Evolutionary conservation across 2,113 vertebrate genomes (phyloP).

Genomic region (Oreochromis tanganicae): DNA sequence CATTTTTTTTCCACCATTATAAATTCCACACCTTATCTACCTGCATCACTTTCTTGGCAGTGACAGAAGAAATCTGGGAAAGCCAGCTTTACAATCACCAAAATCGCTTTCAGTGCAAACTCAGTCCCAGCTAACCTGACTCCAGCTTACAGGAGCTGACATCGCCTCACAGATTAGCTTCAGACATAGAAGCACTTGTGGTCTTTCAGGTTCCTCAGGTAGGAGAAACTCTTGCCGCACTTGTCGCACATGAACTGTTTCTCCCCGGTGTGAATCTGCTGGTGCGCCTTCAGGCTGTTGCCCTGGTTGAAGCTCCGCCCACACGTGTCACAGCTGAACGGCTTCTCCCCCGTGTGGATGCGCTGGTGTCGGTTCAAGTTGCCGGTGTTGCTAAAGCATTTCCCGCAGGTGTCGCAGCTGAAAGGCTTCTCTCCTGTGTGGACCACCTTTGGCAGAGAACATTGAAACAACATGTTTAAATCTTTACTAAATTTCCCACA

Average conservation of each 20-base stretch:
- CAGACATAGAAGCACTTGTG: constrained; percentile 65
- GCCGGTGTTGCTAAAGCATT: constrained; percentile 75
- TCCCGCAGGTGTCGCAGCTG: constrained; percentile 72
- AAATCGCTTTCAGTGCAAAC: background rate
- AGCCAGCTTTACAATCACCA: background rate
- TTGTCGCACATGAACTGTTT: constrained; percentile 76
- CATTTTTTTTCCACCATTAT: background rate
- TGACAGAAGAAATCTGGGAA: background rate
- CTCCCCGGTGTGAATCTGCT: constrained; percentile 70
- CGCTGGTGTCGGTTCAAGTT: constrained; percentile 79
- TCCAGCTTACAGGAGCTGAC: background rate
- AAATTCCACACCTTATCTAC: background rate
- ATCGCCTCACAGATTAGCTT: background rate
- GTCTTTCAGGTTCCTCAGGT: constrained; percentile 70
- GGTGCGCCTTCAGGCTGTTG: constrained; percentile 73
- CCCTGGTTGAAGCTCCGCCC: constrained; percentile 73
- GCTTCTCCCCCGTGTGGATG: constrained; percentile 73
- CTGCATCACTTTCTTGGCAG: background rate
- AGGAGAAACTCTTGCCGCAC: constrained; percentile 73
- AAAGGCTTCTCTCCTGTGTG: constrained; percentile 71
- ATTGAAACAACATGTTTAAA: background rate
- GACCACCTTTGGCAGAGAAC: constrained; percentile 22
- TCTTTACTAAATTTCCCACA: background rate
- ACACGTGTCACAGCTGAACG: constrained; percentile 64
- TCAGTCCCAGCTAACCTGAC: background rate